Percentiles rank a stretch among this genome's conserved stretches.
Conservation (phyloP, 2,888 invertebrate species). For the Mesodorylaimus sp. region DNA sequence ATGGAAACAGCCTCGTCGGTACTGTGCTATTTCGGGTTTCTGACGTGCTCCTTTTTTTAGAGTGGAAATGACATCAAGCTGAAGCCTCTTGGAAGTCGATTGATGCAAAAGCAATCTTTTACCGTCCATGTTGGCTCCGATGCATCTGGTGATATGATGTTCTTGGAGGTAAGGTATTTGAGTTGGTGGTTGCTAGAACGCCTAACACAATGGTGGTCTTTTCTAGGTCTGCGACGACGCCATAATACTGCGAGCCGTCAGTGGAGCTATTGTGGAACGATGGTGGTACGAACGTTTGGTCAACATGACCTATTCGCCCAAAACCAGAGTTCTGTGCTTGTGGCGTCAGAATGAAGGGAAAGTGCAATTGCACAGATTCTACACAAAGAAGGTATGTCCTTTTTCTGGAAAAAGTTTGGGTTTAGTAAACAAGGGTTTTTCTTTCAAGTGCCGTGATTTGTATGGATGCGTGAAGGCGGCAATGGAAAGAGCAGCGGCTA, state of each 20-base stretch:
- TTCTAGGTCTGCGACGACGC: conserved; percentile 82
- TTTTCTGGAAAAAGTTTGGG: not conserved
- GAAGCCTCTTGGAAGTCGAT: conserved; percentile 79
- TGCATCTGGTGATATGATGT: conserved; percentile 52
- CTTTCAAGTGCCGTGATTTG: conserved; percentile 74
- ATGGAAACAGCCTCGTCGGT: too few relatives aligned
- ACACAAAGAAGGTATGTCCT: conserved; percentile 74
- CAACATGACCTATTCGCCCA: conserved; percentile 98
- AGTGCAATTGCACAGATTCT: conserved; percentile 89
- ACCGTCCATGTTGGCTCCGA: conserved; percentile 92
- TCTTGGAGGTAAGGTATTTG: conserved; percentile 37
- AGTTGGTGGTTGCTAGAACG: not conserved
- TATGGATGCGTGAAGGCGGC: conserved; percentile 97
- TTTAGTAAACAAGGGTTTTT: not conserved
- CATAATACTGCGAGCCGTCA: conserved; percentile 42
- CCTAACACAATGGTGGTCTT: not conserved
- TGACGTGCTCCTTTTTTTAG: too few relatives aligned
- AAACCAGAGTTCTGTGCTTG: conserved; percentile 84
- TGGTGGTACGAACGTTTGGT: conserved; percentile 99
- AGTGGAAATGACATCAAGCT: conserved; percentile 93
- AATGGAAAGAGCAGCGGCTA: conserved; percentile 64
- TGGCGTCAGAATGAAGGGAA: conserved; percentile 65
- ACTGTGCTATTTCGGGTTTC: too few relatives aligned
- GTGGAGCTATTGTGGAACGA: conserved; percentile 42
- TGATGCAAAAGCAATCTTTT: conserved; percentile 88